These are phyloP conservation scores for Monochamus saltuarius DNA, from an alignment of 1,140 invertebrate genomes.

Conservation along the genomic window DNA sequence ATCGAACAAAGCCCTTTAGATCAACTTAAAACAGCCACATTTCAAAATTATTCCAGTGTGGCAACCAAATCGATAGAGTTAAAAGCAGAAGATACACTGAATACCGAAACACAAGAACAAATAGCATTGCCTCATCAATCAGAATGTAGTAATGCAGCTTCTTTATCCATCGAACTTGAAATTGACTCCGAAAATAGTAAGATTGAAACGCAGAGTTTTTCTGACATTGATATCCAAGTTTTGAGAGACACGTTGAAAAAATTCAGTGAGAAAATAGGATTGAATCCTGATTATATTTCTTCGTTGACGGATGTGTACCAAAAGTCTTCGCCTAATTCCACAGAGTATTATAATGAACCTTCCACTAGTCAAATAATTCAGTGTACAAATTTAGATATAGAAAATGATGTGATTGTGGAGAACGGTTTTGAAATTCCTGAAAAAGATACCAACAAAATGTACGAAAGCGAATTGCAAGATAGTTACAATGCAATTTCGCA, in stretches of 20 bases:
- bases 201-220: background rate
- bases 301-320: too few species aligned
- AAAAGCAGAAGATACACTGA: too few species aligned
- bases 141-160: background rate
- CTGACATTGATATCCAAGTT: background rate
- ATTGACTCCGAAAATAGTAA: background rate
- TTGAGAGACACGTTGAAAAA: background rate
- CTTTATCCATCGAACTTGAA: background rate
- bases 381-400: too few species aligned
- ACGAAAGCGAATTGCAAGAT: background rate
- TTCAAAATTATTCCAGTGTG: too few species aligned
- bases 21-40: background rate
- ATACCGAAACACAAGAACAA: background rate
- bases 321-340: too few species aligned
- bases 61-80: too few species aligned
- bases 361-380: too few species aligned
- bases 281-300: too few species aligned
- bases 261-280: too few species aligned
- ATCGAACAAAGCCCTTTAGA: background rate
- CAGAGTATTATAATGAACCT: too few species aligned
- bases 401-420: background rate
- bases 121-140: background rate
- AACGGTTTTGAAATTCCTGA: slow-evolving; percentile 1
- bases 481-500: background rate
- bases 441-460: background rate